Conservation (phyloP, 2,888 invertebrate species). For the Steinernema hermaphroditum region DNA sequence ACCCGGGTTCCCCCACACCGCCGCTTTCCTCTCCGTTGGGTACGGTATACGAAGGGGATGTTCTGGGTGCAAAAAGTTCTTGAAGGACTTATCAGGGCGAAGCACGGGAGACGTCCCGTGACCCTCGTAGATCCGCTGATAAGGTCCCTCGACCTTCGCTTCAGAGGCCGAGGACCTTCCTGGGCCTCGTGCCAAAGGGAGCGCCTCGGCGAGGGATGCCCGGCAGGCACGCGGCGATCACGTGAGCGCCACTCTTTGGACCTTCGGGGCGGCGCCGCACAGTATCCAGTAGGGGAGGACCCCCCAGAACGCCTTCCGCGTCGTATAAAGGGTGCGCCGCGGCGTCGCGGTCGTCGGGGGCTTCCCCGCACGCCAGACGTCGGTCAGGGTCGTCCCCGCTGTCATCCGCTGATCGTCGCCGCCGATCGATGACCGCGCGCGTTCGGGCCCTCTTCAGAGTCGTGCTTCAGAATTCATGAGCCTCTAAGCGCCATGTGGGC, state of each 20-base stretch:
- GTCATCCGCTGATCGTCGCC: background rate
- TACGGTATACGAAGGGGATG: background rate
- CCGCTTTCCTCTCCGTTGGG: background rate
- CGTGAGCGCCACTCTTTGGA: constrained; percentile 24
- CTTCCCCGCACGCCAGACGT: constrained; percentile 17
- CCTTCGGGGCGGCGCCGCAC: constrained; percentile 11
- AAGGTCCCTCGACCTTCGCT: too few species aligned
- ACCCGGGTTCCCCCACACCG: constrained; percentile 1
- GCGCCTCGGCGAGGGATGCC: background rate
- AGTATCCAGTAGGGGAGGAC: constrained; percentile 20
- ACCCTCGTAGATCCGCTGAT: too few species aligned
- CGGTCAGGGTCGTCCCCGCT: constrained; percentile 14
- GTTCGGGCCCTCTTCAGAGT: background rate
- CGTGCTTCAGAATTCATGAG: too few species aligned
- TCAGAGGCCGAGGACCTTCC: background rate
- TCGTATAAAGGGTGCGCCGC: constrained; percentile 22
- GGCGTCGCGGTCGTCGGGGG: background rate
- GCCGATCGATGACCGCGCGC: constrained; percentile 11
- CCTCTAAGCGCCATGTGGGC: constrained; percentile 36
- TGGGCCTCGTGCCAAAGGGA: background rate
- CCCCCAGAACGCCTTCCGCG: constrained; percentile 19
- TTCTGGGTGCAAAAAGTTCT: constrained; percentile 4
- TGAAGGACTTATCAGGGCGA: background rate
- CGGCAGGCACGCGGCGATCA: constrained; percentile 7
- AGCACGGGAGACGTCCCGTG: background rate